phyloP scores from a whole-genome alignment of 2,113 vertebrate genomes.

The Peromyscus californicus region DNA sequence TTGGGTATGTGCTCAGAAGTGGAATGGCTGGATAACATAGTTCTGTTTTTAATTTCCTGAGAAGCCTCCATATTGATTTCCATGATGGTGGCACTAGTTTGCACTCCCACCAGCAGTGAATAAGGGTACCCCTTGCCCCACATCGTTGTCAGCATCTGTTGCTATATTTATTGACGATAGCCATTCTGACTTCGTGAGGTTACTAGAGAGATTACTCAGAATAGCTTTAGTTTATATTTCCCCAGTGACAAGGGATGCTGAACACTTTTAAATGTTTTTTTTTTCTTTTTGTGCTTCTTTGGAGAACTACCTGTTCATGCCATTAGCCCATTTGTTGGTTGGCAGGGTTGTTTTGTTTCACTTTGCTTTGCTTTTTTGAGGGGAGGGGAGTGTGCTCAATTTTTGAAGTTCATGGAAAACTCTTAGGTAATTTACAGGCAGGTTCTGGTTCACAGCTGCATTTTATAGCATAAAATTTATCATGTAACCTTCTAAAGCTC shows the following conservation, averaged over 20 bases:
- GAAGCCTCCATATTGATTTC: background rate
- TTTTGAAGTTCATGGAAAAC: background rate
- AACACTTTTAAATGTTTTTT: background rate
- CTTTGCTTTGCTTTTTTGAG: background rate
- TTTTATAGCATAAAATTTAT: slow-evolving; percentile 51
- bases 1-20: background rate
- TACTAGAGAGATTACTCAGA: background rate
- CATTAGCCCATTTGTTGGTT: background rate
- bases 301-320: background rate
- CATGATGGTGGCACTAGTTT: background rate
- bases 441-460: slow-evolving; percentile 17
- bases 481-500: slow-evolving; percentile 1
- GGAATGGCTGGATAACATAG: background rate
- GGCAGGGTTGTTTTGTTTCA: background rate
- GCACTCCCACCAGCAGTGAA: background rate
- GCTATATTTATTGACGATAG: too few relatives aligned
- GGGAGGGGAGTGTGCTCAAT: background rate
- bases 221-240: background rate
- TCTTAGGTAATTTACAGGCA: background rate
- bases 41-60: background rate
- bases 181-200: background rate
- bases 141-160: too few relatives aligned
- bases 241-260: background rate
- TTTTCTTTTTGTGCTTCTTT: background rate
- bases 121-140: background rate